Evolutionary conservation across 2,888 invertebrate genomes (phyloP).

Genomic region (Adela reaumurella): DNA sequence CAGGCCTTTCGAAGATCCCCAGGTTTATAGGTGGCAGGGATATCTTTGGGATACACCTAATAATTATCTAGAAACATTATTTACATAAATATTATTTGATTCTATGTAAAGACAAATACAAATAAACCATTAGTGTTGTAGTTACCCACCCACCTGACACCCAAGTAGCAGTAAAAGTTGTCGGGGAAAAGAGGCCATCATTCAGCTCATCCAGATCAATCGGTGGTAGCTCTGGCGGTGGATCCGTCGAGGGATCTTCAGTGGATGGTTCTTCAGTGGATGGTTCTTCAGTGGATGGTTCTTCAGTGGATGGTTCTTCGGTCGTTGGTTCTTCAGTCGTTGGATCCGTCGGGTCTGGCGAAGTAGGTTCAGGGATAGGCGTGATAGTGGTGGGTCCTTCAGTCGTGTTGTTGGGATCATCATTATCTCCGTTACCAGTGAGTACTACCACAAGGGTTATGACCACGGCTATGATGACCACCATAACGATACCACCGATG

Average conservation of each 20-base stretch:
- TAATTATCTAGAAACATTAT: too few relatives aligned
- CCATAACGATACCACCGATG: constrained; percentile 50
- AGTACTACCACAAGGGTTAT: constrained; percentile 58
- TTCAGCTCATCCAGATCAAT: constrained; percentile 70
- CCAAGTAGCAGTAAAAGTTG: constrained; percentile 79
- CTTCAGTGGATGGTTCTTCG: constrained; percentile 16
- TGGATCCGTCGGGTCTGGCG: constrained; percentile 8
- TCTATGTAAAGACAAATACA: constrained; percentile 4
- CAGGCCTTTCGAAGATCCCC: too few relatives aligned
- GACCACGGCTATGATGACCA: constrained; percentile 58
- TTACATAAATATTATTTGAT: too few relatives aligned
- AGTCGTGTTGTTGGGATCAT: constrained; percentile 24
- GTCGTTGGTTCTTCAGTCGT: constrained; percentile 5
- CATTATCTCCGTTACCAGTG: constrained; percentile 29
- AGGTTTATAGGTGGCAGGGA: too few relatives aligned
- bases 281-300: constrained; percentile 4
- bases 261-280: constrained; percentile 16
- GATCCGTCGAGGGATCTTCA: constrained; percentile 10
- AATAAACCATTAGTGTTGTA: too few relatives aligned
- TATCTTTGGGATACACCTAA: too few relatives aligned
- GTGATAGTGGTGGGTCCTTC: constrained; percentile 15
- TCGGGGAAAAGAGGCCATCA: constrained; percentile 61
- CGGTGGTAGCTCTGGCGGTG: constrained; percentile 13
- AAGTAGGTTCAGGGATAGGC: neutral
- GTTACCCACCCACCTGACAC: constrained; percentile 71